Base-by-base conservation (phyloP, 2,113 vertebrate species). In the Amia ocellicauda region DNA sequence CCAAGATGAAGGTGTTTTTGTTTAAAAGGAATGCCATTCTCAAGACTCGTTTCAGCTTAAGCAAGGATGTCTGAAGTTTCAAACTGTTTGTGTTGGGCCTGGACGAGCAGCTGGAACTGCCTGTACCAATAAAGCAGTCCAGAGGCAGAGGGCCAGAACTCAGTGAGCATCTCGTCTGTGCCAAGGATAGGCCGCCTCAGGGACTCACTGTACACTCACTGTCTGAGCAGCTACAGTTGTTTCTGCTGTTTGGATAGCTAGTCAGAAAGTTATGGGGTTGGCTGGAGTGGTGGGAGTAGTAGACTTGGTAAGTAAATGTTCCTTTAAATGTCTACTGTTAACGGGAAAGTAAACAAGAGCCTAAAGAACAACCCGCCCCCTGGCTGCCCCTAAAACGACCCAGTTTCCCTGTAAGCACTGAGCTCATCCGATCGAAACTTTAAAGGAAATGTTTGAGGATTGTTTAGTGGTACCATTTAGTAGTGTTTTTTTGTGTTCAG, bases 21-120 rank as follows among this genome's bases (percentile, higher is more conserved):
- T 23, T 58, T 58, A 58, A 29, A 1, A 19, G 45, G 5, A 47
- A 17, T 5, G 16, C 60, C 42, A 66, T 69, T 53, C 19, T 55
- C 45, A 60, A 29, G 50, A 24, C 36, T 43, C 45, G 50, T 45
- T 53, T 28, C 60, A 57, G 56, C 26, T 62, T 62, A 67, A 62
- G 67, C 62, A 41, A 58, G 51, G 13, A 41, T 43, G 23, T 60
- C 58, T 49, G 42, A 29, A 40, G 31, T 14, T 20, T 29, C 11
- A 16, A 20, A n/a, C 16, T 62, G 62, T 68, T 64, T 64, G 57
- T 67, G 31, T 47, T 67, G 52, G 41, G 51, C 42, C 16, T 50
- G 42, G 57, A 52, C 29, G 41, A 58, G 58, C 47, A 9, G n/a
- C 31, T 70, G 60, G 64, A 62, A 47, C 10, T 26, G 53, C 19